Percentiles rank a stretch among this genome's conserved stretches.
phyloP scores from a whole-genome alignment of 2,113 vertebrate genomes.

The Puntigrus tetrazona region DNA sequence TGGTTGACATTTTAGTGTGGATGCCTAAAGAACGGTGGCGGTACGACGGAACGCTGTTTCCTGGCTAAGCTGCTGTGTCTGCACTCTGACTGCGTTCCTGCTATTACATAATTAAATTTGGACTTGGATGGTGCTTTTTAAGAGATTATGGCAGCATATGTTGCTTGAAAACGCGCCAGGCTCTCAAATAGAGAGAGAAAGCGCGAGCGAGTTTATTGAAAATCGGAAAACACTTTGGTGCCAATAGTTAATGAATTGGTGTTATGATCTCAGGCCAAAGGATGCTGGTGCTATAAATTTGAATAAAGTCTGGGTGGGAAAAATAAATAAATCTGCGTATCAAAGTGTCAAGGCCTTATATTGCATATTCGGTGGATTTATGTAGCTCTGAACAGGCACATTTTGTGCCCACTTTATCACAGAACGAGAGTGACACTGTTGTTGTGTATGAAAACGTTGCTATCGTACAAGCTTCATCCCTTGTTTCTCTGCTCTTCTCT shows the following conservation, averaged over 20 bases:
- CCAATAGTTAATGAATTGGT: slow-evolving; percentile 82
- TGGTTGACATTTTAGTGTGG: slow-evolving; percentile 16
- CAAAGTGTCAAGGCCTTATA: slow-evolving; percentile 49
- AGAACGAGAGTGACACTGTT: background rate
- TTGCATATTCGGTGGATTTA: slow-evolving; percentile 58
- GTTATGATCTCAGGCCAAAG: slow-evolving; percentile 77
- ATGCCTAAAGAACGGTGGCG: slow-evolving; percentile 15
- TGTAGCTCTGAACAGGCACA: slow-evolving; percentile 53
- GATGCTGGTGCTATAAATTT: slow-evolving; percentile 74
- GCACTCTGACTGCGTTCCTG: slow-evolving; percentile 92
- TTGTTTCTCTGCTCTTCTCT: background rate
- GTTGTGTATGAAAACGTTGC: background rate
- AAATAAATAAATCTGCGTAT: slow-evolving; percentile 58
- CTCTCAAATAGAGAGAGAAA: slow-evolving; percentile 72
- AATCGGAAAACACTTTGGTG: slow-evolving; percentile 75
- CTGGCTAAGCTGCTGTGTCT: slow-evolving; percentile 83
- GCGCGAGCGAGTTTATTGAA: slow-evolving; percentile 74
- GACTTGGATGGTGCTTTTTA: slow-evolving; percentile 89
- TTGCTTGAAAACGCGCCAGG: slow-evolving; percentile 89
- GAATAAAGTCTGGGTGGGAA: slow-evolving; percentile 66
- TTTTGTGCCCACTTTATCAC: slow-evolving; percentile 14
- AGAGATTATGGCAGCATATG: slow-evolving; percentile 98
- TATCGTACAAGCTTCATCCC: background rate
- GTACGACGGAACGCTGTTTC: slow-evolving; percentile 38
- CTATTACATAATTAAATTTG: slow-evolving; percentile 97